Evolutionary conservation across 1,140 invertebrate species (phyloP).

Genomic region (Leguminivora glycinivorella): DNA sequence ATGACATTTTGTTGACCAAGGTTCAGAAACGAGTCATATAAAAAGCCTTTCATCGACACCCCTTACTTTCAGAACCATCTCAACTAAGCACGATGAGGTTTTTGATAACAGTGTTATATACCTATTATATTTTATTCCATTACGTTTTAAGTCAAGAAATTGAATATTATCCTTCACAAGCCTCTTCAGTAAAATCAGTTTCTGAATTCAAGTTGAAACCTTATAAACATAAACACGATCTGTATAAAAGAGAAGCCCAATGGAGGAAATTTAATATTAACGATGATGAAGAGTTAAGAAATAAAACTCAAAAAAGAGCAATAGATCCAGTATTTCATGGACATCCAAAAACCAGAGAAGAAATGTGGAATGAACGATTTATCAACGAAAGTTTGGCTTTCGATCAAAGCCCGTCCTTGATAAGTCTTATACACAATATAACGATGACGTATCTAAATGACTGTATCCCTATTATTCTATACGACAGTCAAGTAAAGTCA

Average conservation of each 20-base stretch:
- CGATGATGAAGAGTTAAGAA: conserved; percentile 23
- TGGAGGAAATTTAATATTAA: conserved; percentile 34
- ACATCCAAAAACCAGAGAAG: conserved; percentile 78
- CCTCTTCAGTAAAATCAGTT: neutral
- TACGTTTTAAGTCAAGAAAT: conserved; percentile 40
- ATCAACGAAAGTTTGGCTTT: conserved; percentile 59
- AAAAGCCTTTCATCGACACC: conserved; percentile 37
- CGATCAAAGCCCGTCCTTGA: conserved; percentile 78
- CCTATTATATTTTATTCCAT: conserved; percentile 26
- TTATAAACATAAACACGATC: neutral
- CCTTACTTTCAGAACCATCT: conserved; percentile 23
- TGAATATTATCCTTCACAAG: conserved; percentile 56
- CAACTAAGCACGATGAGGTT: conserved; percentile 27
- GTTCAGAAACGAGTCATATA: conserved; percentile 44
- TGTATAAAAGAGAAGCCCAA: conserved; percentile 17
- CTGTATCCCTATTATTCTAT: conserved; percentile 82
- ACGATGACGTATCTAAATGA: conserved; percentile 79
- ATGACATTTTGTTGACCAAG: conserved; percentile 58
- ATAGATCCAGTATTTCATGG: conserved; percentile 76
- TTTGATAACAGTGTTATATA: conserved; percentile 4
- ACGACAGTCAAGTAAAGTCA: conserved; percentile 79
- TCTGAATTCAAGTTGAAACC: neutral
- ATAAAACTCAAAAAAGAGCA: conserved; percentile 51
- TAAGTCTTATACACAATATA: conserved; percentile 80
- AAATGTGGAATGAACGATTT: conserved; percentile 77